Percentiles rank a stretch among this genome's conserved stretches.
Conservation (phyloP, 2,113 vertebrate genomes). For the Pardalotus punctatus region DNA sequence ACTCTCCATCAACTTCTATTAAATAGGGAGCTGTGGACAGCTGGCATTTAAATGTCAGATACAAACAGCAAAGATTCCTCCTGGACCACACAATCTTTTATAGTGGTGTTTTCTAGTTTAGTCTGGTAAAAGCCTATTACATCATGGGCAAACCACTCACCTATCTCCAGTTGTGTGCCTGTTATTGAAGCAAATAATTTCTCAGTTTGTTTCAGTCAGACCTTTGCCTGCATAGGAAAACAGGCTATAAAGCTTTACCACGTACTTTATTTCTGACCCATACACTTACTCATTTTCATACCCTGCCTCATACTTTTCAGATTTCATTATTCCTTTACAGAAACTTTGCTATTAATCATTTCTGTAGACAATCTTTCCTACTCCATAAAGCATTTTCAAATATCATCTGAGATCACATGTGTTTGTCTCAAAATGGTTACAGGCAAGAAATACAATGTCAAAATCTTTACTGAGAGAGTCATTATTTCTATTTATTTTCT, state of each 20-base stretch:
- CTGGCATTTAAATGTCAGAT: neutral
- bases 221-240: neutral
- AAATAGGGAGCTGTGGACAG: neutral
- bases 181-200: neutral
- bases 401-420: fast-evolving
- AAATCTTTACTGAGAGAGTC: neutral
- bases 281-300: neutral
- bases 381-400: neutral
- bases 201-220: neutral
- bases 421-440: neutral
- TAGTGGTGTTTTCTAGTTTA: neutral
- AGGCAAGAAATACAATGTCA: neutral
- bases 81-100: neutral
- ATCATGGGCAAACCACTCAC: neutral
- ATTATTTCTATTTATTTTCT: neutral
- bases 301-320: neutral
- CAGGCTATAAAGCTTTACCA: neutral
- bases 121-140: neutral
- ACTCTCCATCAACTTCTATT: neutral
- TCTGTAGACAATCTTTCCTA: neutral
- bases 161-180: neutral
- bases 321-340: neutral
- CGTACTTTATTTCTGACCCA: neutral
- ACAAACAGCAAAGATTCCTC: neutral
- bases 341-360: neutral